A percentile compares a stretch with the other conserved stretches of the same genome.
These are phyloP conservation scores for Mirounga angustirostris DNA, from an alignment of 2,113 vertebrate species.

Conservation along the genomic window DNA sequence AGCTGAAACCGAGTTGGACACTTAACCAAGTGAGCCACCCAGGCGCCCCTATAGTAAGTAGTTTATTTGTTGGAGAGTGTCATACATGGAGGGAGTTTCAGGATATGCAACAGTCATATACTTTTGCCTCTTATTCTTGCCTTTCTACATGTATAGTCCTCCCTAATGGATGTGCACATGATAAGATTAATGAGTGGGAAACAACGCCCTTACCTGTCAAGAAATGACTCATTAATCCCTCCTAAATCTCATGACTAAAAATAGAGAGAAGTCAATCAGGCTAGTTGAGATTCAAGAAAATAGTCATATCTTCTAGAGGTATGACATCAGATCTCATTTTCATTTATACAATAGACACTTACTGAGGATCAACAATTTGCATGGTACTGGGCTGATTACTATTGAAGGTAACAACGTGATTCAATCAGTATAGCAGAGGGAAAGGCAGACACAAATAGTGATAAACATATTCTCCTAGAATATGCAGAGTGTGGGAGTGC, in stretches of 20 bases:
- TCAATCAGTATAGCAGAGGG: not conserved
- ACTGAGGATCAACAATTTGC: not conserved
- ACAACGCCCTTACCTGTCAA: not conserved
- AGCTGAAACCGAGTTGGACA: not conserved
- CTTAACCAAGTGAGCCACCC: not conserved
- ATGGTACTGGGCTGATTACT: not conserved
- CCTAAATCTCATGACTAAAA: not conserved
- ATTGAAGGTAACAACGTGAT: not conserved
- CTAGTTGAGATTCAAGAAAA: not conserved
- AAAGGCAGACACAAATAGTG: not conserved
- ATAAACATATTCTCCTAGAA: not conserved
- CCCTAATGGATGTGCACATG: not conserved
- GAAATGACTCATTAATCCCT: not conserved
- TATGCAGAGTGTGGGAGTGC: not conserved
- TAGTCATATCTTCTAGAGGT: not conserved
- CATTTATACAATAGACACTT: not conserved
- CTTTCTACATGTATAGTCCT: not conserved
- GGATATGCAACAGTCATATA: not conserved
- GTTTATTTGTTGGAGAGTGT: not conserved
- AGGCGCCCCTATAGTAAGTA: not conserved
- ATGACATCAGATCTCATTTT: not conserved
- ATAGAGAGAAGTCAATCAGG: not conserved
- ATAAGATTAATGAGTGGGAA: not conserved
- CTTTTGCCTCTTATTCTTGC: not conserved
- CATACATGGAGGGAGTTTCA: not conserved